Conservation (phyloP, 2,888 invertebrate genomes). For the Maniola hyperantus region DNA sequence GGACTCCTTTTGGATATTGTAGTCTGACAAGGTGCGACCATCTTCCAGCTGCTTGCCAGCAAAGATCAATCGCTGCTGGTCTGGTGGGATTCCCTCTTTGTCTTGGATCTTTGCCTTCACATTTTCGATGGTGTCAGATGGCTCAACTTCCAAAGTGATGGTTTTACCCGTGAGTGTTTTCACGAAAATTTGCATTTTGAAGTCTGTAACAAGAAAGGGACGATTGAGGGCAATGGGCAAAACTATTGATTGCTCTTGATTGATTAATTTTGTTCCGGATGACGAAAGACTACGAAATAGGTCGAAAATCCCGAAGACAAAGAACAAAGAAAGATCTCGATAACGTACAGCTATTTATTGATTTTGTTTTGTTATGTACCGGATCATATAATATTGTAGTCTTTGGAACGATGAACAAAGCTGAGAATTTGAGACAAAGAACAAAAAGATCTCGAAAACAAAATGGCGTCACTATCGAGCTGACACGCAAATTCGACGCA, state of each 20-base stretch:
- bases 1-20: conserved; percentile 49
- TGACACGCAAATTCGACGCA: conserved; percentile 35
- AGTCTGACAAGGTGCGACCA: conserved; percentile 48
- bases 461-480: conserved; percentile 65
- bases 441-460: conserved; percentile 57
- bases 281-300: background rate
- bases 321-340: conserved; percentile 71
- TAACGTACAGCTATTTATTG: background rate
- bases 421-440: background rate
- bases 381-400: too few relatives aligned
- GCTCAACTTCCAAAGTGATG: conserved; percentile 51
- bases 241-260: background rate
- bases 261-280: conserved; percentile 17
- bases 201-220: conserved; percentile 37
- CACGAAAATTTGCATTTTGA: conserved; percentile 46
- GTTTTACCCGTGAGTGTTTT: conserved; percentile 56
- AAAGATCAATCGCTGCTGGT: conserved; percentile 49
- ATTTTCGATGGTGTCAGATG: conserved; percentile 50
- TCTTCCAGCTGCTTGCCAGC: conserved; percentile 50
- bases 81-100: conserved; percentile 51
- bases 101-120: conserved; percentile 47
- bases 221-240: background rate
- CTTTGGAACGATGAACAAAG: too few relatives aligned
- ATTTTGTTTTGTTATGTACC: too few relatives aligned
- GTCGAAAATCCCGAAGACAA: conserved; percentile 40